Evolutionary conservation across 2,888 invertebrate species (phyloP).

Genomic region (Andrena bicolor): DNA sequence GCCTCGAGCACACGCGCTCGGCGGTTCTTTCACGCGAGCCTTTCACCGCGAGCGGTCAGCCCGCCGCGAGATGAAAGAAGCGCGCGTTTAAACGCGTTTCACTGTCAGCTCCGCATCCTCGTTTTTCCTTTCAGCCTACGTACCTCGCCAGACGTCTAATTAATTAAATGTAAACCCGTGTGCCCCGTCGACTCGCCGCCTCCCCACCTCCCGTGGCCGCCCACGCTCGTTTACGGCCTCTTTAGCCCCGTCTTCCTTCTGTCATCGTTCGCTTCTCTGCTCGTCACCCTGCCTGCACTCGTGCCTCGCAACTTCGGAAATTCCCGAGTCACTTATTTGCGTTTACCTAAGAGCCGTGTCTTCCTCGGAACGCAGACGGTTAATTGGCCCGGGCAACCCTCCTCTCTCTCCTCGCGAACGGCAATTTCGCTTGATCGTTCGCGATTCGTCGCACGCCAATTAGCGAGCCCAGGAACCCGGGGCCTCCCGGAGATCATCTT

Average conservation of each 20-base stretch:
- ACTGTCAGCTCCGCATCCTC: slow-evolving; percentile 38
- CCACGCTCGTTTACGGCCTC: neutral
- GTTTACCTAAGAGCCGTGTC: slow-evolving; percentile 54
- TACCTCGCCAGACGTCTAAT: slow-evolving; percentile 63
- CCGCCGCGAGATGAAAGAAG: slow-evolving; percentile 62
- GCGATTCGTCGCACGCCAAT: slow-evolving; percentile 30
- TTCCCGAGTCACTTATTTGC: slow-evolving; percentile 60
- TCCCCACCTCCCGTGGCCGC: neutral
- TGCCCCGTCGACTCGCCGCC: slow-evolving; percentile 20
- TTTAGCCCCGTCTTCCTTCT: slow-evolving; percentile 18
- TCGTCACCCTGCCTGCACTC: slow-evolving; percentile 38
- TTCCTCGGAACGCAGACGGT: slow-evolving; percentile 51
- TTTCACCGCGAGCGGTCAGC: slow-evolving; percentile 49
- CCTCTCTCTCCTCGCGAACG: neutral
- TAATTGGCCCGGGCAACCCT: slow-evolving; percentile 54
- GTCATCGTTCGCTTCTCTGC: slow-evolving; percentile 19
- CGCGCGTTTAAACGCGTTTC: slow-evolving; percentile 59
- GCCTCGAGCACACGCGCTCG: neutral
- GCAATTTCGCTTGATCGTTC: slow-evolving; percentile 33
- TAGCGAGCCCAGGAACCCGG: neutral
- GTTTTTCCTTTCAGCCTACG: slow-evolving; percentile 49
- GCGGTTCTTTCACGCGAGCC: slow-evolving; percentile 22
- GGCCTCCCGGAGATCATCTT: neutral
- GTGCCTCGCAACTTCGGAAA: slow-evolving; percentile 40
- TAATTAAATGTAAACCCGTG: slow-evolving; percentile 72